These are phyloP conservation scores for Leptonema lineaticorne DNA, from an alignment of 1,140 invertebrate genomes.

Conservation along the genomic window DNA sequence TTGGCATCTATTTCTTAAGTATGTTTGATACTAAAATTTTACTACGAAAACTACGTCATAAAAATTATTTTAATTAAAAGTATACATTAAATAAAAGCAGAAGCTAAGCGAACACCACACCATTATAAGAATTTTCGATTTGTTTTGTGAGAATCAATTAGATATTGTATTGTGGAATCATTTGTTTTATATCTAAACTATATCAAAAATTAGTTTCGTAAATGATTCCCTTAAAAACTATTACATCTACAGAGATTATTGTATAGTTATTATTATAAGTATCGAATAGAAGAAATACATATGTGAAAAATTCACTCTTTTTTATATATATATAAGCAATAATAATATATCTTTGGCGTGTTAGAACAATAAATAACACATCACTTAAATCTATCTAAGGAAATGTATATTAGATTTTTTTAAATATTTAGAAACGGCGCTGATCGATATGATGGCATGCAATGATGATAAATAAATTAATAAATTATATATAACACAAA, in stretches of 20 bases:
- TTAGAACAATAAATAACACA: no score
- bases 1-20: not conserved
- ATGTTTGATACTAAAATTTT: conserved; percentile 2
- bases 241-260: conserved; percentile 15
- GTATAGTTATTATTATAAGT: no score
- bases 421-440: not conserved
- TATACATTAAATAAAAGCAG: conserved; percentile 19
- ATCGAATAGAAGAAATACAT: no score
- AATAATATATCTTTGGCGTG: no score
- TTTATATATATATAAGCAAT: no score
- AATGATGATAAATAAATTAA: not conserved
- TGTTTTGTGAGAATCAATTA: no score
- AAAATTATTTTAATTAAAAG: not conserved
- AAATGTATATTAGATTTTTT: not conserved
- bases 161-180: no score
- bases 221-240: not conserved
- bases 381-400: conserved; percentile 9
- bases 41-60: conserved; percentile 13
- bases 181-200: no score
- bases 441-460: not conserved
- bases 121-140: no score
- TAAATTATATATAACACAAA: no score
- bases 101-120: conserved; percentile 37
- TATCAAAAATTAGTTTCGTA: no score
- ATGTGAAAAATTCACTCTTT: no score